These are phyloP conservation scores for Drepana falcataria DNA, from an alignment of 2,888 invertebrate species.

Conservation along the genomic window DNA sequence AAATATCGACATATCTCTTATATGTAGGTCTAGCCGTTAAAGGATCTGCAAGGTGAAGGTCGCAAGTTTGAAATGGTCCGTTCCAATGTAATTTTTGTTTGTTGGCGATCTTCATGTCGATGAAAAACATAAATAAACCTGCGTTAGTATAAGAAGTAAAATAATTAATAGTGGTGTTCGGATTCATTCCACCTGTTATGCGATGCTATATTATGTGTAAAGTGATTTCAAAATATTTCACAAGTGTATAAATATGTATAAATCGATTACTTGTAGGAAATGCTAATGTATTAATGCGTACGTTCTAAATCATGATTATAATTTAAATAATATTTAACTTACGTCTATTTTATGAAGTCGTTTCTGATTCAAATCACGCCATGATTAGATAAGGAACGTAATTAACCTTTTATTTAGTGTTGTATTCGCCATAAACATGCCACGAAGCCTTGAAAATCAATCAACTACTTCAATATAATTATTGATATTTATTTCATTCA, in stretches of 20 bases:
- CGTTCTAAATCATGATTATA: not conserved
- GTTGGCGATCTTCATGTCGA: too few relatives aligned
- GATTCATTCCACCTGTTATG: too few relatives aligned
- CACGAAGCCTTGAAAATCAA: conserved; percentile 1
- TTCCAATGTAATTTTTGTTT: too few relatives aligned
- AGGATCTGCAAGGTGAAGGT: too few relatives aligned
- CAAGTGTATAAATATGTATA: not conserved
- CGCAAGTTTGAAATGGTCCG: too few relatives aligned
- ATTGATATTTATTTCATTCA: not conserved
- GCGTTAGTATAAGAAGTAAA: too few relatives aligned
- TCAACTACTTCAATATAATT: not conserved
- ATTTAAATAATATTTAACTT: conserved; percentile 1
- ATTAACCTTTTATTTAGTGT: conserved; percentile 1
- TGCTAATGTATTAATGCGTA: not conserved
- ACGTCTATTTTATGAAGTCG: not conserved
- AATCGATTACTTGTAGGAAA: not conserved
- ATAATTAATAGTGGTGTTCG: too few relatives aligned
- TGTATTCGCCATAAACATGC: not conserved
- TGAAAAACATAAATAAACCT: too few relatives aligned
- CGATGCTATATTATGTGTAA: not conserved
- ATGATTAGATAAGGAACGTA: not conserved
- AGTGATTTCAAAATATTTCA: not conserved
- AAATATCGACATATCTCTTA: too few relatives aligned
- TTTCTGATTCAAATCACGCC: conserved; percentile 1
- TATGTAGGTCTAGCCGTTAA: too few relatives aligned